Conservation (phyloP, 1,140 invertebrate genomes). For the Meloidogyne floridensis region DNA sequence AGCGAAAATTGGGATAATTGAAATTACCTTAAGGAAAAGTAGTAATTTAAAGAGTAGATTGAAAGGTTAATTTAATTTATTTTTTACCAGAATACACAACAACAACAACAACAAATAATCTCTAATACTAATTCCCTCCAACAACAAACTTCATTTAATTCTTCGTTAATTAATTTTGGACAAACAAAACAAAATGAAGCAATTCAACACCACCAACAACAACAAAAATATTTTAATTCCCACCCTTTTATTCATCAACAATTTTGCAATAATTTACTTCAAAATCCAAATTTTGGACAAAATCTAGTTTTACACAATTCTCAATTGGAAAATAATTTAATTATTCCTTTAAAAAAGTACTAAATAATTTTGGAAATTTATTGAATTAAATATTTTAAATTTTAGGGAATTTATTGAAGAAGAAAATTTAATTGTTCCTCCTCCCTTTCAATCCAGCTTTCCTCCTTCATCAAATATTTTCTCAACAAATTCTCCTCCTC, state of each 20-base stretch:
- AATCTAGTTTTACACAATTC: neutral
- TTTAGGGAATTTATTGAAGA: slow-evolving; percentile 1
- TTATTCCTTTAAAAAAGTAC: neutral
- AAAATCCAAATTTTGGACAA: neutral
- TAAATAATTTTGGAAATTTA: neutral
- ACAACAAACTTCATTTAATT: neutral
- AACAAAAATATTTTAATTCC: neutral
- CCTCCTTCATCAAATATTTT: neutral
- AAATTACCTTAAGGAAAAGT: too few relatives aligned
- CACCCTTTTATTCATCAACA: neutral
- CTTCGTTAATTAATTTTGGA: neutral
- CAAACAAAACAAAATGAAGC: neutral
- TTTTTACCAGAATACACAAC: neutral
- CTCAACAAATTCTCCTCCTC: neutral
- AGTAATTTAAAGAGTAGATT: too few relatives aligned
- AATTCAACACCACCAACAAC: neutral
- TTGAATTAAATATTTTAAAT: neutral
- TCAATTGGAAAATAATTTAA: neutral
- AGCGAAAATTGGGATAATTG: too few relatives aligned
- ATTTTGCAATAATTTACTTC: neutral
- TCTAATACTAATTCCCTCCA: neutral
- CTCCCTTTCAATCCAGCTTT: neutral
- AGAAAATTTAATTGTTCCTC: neutral
- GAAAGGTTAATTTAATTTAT: too few relatives aligned
- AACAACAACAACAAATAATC: neutral